These are phyloP conservation scores for Ichneumoninae sp. DNA, from an alignment of 2,888 invertebrate species.

Conservation along the genomic window DNA sequence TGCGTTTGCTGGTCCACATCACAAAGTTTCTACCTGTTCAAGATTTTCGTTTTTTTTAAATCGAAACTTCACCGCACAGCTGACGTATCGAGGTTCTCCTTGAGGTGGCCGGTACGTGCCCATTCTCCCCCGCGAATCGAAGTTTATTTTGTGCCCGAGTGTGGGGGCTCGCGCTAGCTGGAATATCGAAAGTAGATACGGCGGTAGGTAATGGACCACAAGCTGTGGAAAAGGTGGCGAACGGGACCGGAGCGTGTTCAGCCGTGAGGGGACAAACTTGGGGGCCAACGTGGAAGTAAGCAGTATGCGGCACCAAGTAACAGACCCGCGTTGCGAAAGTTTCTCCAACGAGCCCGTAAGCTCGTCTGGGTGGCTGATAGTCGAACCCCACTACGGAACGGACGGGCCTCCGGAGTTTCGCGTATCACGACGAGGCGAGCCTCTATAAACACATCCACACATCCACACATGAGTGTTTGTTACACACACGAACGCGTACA, in stretches of 20 bases:
- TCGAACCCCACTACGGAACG: constrained; percentile 48
- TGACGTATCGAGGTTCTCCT: neutral
- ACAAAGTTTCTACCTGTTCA: no score
- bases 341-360: constrained; percentile 15
- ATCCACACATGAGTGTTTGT: neutral
- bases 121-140: neutral
- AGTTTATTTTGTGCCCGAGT: neutral
- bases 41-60: neutral
- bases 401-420: constrained; percentile 64
- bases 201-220: constrained; percentile 1
- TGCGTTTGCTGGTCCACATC: no score
- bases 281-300: constrained; percentile 30
- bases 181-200: constrained; percentile 40
- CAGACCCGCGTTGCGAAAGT: constrained; percentile 31
- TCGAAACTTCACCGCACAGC: neutral
- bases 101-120: neutral
- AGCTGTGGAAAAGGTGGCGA: constrained; percentile 41
- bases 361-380: constrained; percentile 19
- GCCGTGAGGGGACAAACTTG: constrained; percentile 3
- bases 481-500: neutral
- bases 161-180: constrained; percentile 5
- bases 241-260: constrained; percentile 3
- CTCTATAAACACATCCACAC: neutral
- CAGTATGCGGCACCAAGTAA: constrained; percentile 12
- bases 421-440: constrained; percentile 51